Base-by-base conservation (phyloP, 2,888 invertebrate species). In the Agrilus cyanescens region DNA sequence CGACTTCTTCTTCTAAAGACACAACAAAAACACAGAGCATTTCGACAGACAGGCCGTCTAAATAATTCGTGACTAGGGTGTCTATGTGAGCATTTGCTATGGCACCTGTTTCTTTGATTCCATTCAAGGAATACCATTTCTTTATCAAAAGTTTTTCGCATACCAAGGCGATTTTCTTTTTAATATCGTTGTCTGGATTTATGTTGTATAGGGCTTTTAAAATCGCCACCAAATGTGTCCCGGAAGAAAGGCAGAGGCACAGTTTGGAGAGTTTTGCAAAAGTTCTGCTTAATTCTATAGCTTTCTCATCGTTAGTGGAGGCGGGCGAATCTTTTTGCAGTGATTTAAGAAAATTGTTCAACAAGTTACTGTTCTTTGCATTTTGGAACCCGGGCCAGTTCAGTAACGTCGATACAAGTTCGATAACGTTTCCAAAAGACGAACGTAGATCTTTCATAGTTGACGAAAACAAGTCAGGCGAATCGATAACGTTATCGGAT, bases 81-180 rank as follows among this genome's bases (percentile, higher is more conserved):
- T 82, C 77, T 12, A 85, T 55, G 41, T 61, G 56, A 10, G 52
- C 40, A 41, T 55, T 56, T 16, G 51, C 53, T 16, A 47, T 58
- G 8, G 80, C 68, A 12, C 85, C 85, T 48, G 75, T 79, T 56
- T 82, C 81, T 41, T 70, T 60, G 46, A 66, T 57, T 3, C 82
- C 82, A 51, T 78, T 74, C 32, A 69, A 61, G 46, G 75, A 74
- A 53, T 75, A 76, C 88, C 88, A 88, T 48, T 77, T 75, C 41
- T 74, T 72, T 30, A 70, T 72, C 50, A 88, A 66, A 51, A 85
- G 69, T 37, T 66, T 67, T 45, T 72, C 69, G 45, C 74, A 70
- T 12, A 72, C 58, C 8, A 60, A 56, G 15, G 68, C 73, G 62
- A 75, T 60, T 52, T 72, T 70, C 47, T 69, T 70, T 13, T 66